Base-by-base conservation (phyloP, 2,797 vertebrate species). In the Myotis myotis region DNA sequence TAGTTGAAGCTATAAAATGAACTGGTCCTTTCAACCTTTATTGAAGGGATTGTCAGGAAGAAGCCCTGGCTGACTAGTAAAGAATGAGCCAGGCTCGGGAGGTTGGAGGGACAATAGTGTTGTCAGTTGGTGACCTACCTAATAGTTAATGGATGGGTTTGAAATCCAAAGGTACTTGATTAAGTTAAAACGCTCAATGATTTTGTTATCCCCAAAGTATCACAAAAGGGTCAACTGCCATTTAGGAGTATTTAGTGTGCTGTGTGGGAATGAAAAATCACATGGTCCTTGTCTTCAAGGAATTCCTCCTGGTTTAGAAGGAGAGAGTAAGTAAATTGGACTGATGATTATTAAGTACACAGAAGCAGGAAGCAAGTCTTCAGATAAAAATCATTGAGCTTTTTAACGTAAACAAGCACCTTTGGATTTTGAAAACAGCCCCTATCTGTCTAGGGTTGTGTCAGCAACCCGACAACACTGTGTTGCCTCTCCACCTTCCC, bases 381-480 rank as follows among this genome's bases (percentile, higher is more conserved):
- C 8, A 51, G 49, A 87, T 51, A 70, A 62, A 75, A 41, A 28
- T 51, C 60, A 72, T 5, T 12, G 33, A 83, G 7, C 13, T 16
- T 36, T 75, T 70, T 72, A 47, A 53, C 5, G 16, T 68, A 51
- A 80, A 30, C 36, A 78, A 41, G 62, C 9, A 4, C 20, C n/a
- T 76, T 30, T 72, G 41, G 11, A 62, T 70, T 93, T 75, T 72
- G 74, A 68, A 76, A 49, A 25, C 47, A 22, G 51, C 6, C 1
- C 1, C 79, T 49, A 8, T n/a, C 28, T 53, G 0, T 53, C 8
- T 16, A 4, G 5, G 19, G 16, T 4, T 1, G 2, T 55, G 11
- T 75, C 47, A 70, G 3, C 33, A 75, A 47, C 38, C 70, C 1
- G 6, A 49, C 13, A 38, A 55, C 10, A 12, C 6, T 33, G 1